phyloP scores from a whole-genome alignment of 2,888 invertebrate species.

The Drosophila tripunctata region DNA sequence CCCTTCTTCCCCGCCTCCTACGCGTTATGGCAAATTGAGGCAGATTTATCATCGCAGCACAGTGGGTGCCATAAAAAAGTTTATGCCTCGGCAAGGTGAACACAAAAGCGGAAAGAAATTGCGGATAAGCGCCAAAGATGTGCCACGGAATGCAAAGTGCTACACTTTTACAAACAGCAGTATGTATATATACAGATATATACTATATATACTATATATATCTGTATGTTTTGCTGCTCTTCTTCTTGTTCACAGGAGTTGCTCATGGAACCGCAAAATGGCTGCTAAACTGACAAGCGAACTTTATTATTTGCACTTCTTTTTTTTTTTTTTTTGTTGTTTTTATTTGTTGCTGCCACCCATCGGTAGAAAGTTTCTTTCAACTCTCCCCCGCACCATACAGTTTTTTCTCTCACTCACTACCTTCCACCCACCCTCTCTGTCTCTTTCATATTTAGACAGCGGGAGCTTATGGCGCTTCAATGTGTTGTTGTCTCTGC shows the following conservation, averaged over 20 bases:
- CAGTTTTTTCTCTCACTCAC: constrained; percentile 20
- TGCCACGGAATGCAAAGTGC: constrained; percentile 59
- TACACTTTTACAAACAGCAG: neutral
- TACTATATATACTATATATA: neutral
- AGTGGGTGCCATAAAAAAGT: constrained; percentile 82
- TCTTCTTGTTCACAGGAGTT: neutral
- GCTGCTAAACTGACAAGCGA: constrained; percentile 84
- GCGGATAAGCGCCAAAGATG: constrained; percentile 76
- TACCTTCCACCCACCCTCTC: neutral
- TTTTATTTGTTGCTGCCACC: neutral
- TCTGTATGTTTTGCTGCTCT: constrained; percentile 9
- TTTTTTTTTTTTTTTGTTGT: constrained; percentile 32
- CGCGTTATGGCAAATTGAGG: constrained; percentile 79
- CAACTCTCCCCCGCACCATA: constrained; percentile 9
- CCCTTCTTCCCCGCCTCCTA: constrained; percentile 7
- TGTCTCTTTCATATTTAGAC: constrained; percentile 26
- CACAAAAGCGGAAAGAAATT: constrained; percentile 69
- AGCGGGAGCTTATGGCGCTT: constrained; percentile 63
- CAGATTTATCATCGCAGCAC: constrained; percentile 80
- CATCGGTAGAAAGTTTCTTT: constrained; percentile 32
- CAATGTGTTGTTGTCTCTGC: constrained; percentile 61
- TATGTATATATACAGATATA: constrained; percentile 5
- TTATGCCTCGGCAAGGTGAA: constrained; percentile 73
- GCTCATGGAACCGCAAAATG: constrained; percentile 82
- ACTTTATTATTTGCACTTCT: constrained; percentile 78